Conservation (phyloP, 2,797 vertebrate species). For the Sebastes taczanowskii region DNA sequence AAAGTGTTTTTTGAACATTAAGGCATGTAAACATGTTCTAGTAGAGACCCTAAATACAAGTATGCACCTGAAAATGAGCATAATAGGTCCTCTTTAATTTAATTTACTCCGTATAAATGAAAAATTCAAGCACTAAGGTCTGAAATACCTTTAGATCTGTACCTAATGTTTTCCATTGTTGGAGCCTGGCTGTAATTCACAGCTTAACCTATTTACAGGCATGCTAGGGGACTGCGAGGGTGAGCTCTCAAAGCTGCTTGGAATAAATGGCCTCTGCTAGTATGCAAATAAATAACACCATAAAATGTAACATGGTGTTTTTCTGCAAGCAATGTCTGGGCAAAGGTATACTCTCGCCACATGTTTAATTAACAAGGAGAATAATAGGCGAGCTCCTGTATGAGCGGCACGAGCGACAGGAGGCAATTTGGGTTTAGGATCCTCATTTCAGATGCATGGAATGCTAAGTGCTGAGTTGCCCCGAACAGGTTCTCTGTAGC, state of each 20-base stretch:
- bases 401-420: slow-evolving; percentile 35
- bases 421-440: slow-evolving; percentile 73
- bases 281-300: slow-evolving; percentile 74
- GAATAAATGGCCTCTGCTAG: slow-evolving; percentile 61
- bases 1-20: background rate
- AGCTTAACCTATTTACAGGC: slow-evolving; percentile 64
- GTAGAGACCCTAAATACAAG: background rate
- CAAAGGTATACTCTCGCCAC: slow-evolving; percentile 65
- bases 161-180: slow-evolving; percentile 64
- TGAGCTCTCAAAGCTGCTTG: slow-evolving; percentile 39
- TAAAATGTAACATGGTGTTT: slow-evolving; percentile 69
- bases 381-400: slow-evolving; percentile 57
- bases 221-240: slow-evolving; percentile 40
- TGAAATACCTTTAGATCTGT: slow-evolving; percentile 54
- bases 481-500: slow-evolving; percentile 48
- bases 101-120: slow-evolving; percentile 4
- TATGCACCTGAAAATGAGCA: too few species aligned
- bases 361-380: slow-evolving; percentile 78
- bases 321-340: slow-evolving; percentile 54
- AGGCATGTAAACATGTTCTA: background rate
- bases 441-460: slow-evolving; percentile 69
- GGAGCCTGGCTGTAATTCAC: slow-evolving; percentile 44
- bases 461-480: slow-evolving; percentile 65
- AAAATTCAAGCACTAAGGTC: slow-evolving; percentile 12
- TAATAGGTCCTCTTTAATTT: slow-evolving; percentile 24